Evolutionary conservation across 92 coral and sea anemone species (phyloP).

Genomic region (Muricea muricata): DNA sequence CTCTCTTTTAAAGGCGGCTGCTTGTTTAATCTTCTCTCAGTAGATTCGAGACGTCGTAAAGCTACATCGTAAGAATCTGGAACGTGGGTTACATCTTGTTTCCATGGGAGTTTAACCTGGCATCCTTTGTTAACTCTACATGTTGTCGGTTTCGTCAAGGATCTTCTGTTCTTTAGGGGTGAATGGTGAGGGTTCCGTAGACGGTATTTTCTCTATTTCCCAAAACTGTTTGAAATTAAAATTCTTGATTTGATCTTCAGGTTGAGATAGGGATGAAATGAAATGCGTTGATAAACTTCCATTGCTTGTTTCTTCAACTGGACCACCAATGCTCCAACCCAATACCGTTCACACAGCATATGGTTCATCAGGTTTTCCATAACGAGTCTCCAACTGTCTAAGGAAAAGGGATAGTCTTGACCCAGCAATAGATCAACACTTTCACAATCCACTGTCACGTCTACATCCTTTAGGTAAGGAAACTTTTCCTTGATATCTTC

Average conservation of each 20-base stretch:
- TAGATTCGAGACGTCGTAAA: background rate
- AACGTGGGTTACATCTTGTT: background rate
- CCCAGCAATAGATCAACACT: constrained; percentile 1
- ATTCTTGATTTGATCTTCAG: background rate
- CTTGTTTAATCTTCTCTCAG: background rate
- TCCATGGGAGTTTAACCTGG: constrained; percentile 27
- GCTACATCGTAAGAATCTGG: constrained; percentile 27
- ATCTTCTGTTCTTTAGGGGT: background rate
- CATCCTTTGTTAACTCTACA: background rate
- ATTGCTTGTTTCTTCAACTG: background rate
- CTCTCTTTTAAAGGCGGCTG: constrained; percentile 3
- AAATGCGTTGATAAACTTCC: background rate
- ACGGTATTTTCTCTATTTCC: background rate
- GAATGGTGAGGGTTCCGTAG: background rate
- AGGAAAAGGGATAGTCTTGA: background rate
- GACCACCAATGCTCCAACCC: constrained; percentile 38
- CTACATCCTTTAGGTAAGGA: background rate
- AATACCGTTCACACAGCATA: constrained; percentile 21
- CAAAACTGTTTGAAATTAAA: background rate
- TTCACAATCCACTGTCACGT: background rate
- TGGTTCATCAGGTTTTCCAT: constrained; percentile 37
- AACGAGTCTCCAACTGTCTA: constrained; percentile 5
- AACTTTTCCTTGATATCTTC: background rate
- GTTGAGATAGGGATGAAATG: background rate
- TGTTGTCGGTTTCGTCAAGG: background rate